phyloP scores from a whole-genome alignment of 2,888 invertebrate species.

The Phasia obesa region DNA sequence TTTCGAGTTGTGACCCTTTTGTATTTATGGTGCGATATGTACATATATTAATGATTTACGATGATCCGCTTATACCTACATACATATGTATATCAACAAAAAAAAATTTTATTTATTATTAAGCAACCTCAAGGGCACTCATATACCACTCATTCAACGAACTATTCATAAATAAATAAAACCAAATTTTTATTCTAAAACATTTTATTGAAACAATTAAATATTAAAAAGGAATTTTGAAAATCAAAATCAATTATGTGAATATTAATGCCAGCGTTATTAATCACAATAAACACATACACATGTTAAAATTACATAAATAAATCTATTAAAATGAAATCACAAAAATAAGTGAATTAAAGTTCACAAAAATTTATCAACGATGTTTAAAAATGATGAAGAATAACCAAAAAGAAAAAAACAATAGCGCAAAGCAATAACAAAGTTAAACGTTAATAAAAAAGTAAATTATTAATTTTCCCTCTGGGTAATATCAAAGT shows the following conservation, averaged over 20 bases:
- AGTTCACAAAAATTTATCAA: slow-evolving; percentile 48
- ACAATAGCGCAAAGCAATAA: slow-evolving; percentile 2
- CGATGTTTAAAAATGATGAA: slow-evolving; percentile 3
- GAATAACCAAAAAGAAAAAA: not conserved
- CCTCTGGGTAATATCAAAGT: slow-evolving; percentile 56
- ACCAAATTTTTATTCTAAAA: not conserved
- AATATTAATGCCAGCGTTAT: too few relatives aligned
- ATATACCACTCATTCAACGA: not conserved
- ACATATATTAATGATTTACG: too few relatives aligned
- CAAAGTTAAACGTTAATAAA: not conserved
- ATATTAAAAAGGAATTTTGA: slow-evolving; percentile 9
- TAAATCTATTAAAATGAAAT: not conserved
- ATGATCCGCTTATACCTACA: too few relatives aligned
- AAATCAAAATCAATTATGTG: not conserved
- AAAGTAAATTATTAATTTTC: slow-evolving; percentile 39
- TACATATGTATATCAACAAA: not conserved
- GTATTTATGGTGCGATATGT: too few relatives aligned
- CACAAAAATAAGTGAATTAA: slow-evolving; percentile 13
- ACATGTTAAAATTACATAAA: too few relatives aligned
- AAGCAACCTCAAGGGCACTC: not conserved
- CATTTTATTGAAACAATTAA: not conserved
- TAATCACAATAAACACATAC: too few relatives aligned
- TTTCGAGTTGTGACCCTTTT: too few relatives aligned
- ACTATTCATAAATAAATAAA: not conserved
- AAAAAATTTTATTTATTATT: not conserved